Base-by-base conservation (phyloP, 1,140 invertebrate genomes). In the Triops longicaudatus region DNA sequence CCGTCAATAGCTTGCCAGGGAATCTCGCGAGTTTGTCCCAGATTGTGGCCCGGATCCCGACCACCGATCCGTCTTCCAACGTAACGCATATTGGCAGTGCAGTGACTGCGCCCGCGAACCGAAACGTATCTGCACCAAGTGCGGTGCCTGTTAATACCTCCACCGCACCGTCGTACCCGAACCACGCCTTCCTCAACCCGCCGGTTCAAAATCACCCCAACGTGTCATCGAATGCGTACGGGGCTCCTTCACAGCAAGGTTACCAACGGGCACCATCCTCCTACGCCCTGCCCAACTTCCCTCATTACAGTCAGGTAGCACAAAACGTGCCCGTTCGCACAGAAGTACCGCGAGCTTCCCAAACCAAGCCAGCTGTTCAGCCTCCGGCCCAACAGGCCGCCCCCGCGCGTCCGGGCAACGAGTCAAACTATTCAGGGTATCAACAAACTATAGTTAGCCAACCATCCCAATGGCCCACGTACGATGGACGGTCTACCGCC, bases 381-480 rank as follows among this genome's bases (percentile, higher is more conserved):
- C 50, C 50, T 1, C 17, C 22, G 50, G 50, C 22, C 22, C 50
- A 63, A 14, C 50, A 10, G 50, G 22, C 17, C 31, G 31, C 31
- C 50, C 50, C n/a, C 14, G 50, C 1, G n/a, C 50, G 50, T 10
- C 50, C n/a, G 0, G 11, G 17, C 3, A 63, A 63, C 22, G 50
- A 63, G 50, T 63, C 50, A 10, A 63, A 63, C 50, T 63, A 63
- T 17, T 63, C 50, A 22, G 22, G 50, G 14, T 63, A 63, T 14
- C 50, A 10, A 63, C 89, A 88, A 78, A 88, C 88, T 43, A 82
- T 87, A 0, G 88, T 86, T 79, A 88, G 90, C 79, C 89, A 91
- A 74, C 88, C 89, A 0, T 87, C 73, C 26, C 43, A 44, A 26
- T 28, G 73, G 73, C 43, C 22, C 10, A 17, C 28, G 37, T 42